These are phyloP conservation scores for Gnathonemus echidnorhynchus DNA, from an alignment of 2,113 vertebrate species.

Conservation along the genomic window DNA sequence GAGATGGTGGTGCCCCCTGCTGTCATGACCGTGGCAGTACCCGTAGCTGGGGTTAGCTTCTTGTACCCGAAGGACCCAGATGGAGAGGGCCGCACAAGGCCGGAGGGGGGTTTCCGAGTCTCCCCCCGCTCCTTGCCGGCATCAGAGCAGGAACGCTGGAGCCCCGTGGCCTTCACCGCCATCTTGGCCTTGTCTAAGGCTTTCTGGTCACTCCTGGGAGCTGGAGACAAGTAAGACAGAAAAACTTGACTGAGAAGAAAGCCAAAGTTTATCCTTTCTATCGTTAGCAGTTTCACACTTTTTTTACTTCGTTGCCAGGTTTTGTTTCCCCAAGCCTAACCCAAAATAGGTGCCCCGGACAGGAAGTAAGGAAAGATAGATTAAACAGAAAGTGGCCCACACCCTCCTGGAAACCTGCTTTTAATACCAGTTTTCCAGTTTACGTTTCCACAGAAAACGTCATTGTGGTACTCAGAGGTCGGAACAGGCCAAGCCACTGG, in stretches of 20 bases:
- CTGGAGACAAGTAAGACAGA: slow-evolving; percentile 6
- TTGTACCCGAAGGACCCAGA: slow-evolving; percentile 88
- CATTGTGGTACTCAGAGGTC: not conserved
- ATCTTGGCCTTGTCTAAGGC: slow-evolving; percentile 78
- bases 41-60: slow-evolving; percentile 67
- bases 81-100: slow-evolving; percentile 74
- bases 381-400: not conserved
- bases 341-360: slow-evolving; percentile 3
- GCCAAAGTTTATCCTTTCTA: not conserved
- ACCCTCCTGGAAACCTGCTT: slow-evolving; percentile 10
- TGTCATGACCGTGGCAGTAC: slow-evolving; percentile 63
- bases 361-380: slow-evolving; percentile 14
- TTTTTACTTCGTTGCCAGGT: slow-evolving; percentile 41
- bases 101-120: slow-evolving; percentile 83
- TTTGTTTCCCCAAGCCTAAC: slow-evolving; percentile 49
- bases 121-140: slow-evolving; percentile 80
- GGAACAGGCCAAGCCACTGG: not conserved
- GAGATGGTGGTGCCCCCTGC: slow-evolving; percentile 44
- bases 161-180: slow-evolving; percentile 70
- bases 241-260: not conserved
- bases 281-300: slow-evolving; percentile 27
- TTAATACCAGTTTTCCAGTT: not conserved
- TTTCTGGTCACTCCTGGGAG: slow-evolving; percentile 69
- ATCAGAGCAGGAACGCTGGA: slow-evolving; percentile 88
- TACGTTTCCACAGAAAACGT: not conserved